Conservation (phyloP, 2,797 vertebrate species). For the Epinephelus coioides region DNA sequence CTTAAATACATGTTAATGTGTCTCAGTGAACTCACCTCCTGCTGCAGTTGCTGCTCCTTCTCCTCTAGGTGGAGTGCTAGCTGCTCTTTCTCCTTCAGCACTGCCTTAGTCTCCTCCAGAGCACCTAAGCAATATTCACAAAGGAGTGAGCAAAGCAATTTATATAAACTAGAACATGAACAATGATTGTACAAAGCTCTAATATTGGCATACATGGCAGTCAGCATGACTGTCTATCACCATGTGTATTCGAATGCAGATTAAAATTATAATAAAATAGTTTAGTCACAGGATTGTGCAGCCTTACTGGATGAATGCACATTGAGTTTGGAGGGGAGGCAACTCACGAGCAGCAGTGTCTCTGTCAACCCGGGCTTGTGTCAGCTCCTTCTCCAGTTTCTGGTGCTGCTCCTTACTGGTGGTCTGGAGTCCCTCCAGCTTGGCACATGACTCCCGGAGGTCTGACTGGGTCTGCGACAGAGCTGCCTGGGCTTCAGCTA, state of each 20-base stretch:
- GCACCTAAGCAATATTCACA: slow-evolving; percentile 68
- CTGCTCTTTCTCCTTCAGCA: slow-evolving; percentile 82
- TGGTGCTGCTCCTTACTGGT: slow-evolving; percentile 82
- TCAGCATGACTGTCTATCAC: not conserved
- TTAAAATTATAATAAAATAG: not conserved
- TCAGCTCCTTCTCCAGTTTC: slow-evolving; percentile 84
- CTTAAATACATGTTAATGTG: not conserved
- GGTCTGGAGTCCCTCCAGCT: slow-evolving; percentile 81
- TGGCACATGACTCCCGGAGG: slow-evolving; percentile 73
- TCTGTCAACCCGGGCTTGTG: slow-evolving; percentile 84
- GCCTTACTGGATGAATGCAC: not conserved
- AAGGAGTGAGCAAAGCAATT: slow-evolving; percentile 4
- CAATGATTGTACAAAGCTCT: not conserved
- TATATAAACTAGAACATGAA: not conserved
- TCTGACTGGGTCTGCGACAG: slow-evolving; percentile 72
- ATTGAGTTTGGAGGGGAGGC: not conserved
- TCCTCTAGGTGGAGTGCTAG: slow-evolving; percentile 81
- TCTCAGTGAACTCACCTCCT: slow-evolving; percentile 81
- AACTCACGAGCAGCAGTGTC: slow-evolving; percentile 86
- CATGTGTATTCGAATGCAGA: not conserved
- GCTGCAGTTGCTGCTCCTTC: slow-evolving; percentile 82
- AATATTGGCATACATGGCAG: not conserved
- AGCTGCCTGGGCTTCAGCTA: slow-evolving; percentile 76
- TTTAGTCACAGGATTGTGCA: not conserved
- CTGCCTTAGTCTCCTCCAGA: slow-evolving; percentile 82